phyloP scores from a whole-genome alignment of 1,140 invertebrate species.

The Drosophila paulistorum region DNA sequence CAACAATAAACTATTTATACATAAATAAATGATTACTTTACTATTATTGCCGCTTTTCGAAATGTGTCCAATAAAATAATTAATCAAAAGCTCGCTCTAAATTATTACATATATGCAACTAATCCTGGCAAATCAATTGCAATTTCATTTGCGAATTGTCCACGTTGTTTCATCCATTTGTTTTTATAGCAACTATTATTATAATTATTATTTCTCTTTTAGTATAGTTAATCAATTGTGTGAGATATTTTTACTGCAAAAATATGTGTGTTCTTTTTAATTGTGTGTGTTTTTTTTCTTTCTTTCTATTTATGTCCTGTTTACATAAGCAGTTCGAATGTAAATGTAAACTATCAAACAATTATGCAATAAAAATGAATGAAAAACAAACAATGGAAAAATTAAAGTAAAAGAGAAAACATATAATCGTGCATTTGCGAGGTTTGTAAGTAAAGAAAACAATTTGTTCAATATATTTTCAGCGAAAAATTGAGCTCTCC shows the following conservation, averaged over 20 bases:
- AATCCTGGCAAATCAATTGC: conserved; percentile 7
- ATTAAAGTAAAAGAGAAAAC: conserved; percentile 5
- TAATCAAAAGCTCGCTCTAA: not conserved
- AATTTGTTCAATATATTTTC: too few relatives aligned
- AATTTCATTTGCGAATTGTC: conserved; percentile 5
- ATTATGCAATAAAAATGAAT: conserved; percentile 45
- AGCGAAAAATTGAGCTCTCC: too few relatives aligned
- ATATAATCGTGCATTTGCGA: conserved; percentile 2
- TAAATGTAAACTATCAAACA: conserved; percentile 47
- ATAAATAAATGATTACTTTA: conserved; percentile 9
- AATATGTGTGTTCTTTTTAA: not conserved
- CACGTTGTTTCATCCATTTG: conserved; percentile 7
- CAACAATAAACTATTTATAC: conserved; percentile 10
- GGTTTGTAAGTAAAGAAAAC: conserved; percentile 6
- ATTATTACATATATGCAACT: not conserved
- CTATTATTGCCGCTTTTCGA: not conserved
- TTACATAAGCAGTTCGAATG: conserved; percentile 43
- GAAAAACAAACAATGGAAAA: conserved; percentile 24
- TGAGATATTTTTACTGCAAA: conserved; percentile 52
- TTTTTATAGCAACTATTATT: conserved; percentile 29
- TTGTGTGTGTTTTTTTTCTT: not conserved
- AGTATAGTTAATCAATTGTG: conserved; percentile 58
- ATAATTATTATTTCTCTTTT: conserved; percentile 64
- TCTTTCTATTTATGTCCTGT: conserved; percentile 10
- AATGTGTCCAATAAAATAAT: conserved; percentile 12